A percentile compares a stretch with the other conserved stretches of the same genome.
Evolutionary conservation across 2,113 vertebrate species (phyloP).

Genomic region (human): GRCh38 chr11:24017001-24017500

Average conservation of each 20-base stretch:
- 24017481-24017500: too few species aligned
- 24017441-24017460: too few species aligned
- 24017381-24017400: not conserved
- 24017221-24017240: not conserved
- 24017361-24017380: not conserved
- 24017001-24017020: not conserved
- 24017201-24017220: not conserved
- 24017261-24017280: not conserved
- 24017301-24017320: not conserved
- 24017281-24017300: not conserved
- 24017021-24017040: not conserved
- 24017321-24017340: not conserved
- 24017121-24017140: not conserved
- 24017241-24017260: not conserved
- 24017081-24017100: not conserved
- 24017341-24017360: not conserved
- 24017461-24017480: too few species aligned
- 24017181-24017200: not conserved
- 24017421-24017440: too few species aligned
- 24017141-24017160: not conserved
- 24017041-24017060: not conserved
- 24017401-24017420: not conserved
- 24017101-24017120: not conserved
- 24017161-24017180: not conserved
- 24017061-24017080: not conserved